Percentiles rank a stretch among this genome's conserved stretches.
phyloP scores from a whole-genome alignment of 2,888 invertebrate species.

The Trichopria drosophilae region DNA sequence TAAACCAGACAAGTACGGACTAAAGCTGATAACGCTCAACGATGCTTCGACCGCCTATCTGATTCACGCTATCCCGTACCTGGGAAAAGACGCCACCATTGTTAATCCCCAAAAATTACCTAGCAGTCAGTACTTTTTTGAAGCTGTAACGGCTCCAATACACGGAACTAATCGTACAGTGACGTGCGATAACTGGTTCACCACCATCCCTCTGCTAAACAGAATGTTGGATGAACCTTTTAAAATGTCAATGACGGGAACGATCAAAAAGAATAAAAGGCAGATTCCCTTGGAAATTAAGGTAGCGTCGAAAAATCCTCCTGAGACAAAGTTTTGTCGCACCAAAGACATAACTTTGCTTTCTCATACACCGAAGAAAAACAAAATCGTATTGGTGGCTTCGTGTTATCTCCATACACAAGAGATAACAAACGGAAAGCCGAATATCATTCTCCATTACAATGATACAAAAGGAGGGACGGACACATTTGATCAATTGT shows the following conservation, averaged over 20 bases:
- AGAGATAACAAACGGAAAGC: conserved; percentile 23
- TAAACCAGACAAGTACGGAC: no score
- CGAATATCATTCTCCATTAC: conserved; percentile 21
- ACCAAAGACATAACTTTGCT: conserved; percentile 19
- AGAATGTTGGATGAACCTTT: conserved; percentile 21
- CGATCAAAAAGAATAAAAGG: conserved; percentile 32
- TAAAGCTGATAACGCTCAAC: no score
- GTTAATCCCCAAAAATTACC: conserved; percentile 8
- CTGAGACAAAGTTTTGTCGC: conserved; percentile 19
- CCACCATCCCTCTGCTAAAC: no score
- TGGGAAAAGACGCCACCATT: conserved; percentile 7
- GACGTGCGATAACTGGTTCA: no score
- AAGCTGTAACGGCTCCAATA: no score
- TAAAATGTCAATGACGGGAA: conserved; percentile 30
- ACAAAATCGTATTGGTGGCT: conserved; percentile 29
- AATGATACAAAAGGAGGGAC: no score
- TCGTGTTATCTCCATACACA: conserved; percentile 21
- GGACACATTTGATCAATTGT: no score
- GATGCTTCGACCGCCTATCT: conserved; percentile 12
- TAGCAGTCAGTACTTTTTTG: conserved; percentile 23
- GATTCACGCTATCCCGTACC: conserved; percentile 26
- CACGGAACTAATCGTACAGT: no score
- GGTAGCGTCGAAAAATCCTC: conserved; percentile 15
- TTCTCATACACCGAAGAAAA: conserved; percentile 29
- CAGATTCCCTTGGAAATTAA: conserved; percentile 30